These are phyloP conservation scores for Mastomys natalensis DNA, from an alignment of 2,113 vertebrate genomes.

Conservation along the genomic window DNA sequence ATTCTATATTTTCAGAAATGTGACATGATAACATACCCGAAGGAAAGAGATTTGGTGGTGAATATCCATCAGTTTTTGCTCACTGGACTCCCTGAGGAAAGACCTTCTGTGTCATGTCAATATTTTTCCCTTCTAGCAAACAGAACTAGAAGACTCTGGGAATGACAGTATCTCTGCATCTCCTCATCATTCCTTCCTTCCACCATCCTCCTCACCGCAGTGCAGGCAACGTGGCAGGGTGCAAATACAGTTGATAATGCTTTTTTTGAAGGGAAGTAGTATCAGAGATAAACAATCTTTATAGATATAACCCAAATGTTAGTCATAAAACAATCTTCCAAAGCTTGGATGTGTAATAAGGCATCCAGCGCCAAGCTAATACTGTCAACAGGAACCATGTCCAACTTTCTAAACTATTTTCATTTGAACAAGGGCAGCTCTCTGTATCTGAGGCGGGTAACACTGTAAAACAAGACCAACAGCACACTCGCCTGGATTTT, in stretches of 20 bases:
- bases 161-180: conserved; percentile 45
- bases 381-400: conserved; percentile 70
- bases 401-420: conserved; percentile 61
- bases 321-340: conserved; percentile 71
- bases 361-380: conserved; percentile 62
- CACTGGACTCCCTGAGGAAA: conserved; percentile 53
- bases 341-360: conserved; percentile 66
- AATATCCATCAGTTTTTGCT: conserved; percentile 55
- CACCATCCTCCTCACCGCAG: neutral
- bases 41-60: conserved; percentile 62
- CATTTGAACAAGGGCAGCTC: conserved; percentile 35
- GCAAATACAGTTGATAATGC: conserved; percentile 25
- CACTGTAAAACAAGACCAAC: conserved; percentile 4
- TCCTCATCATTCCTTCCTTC: conserved; percentile 42
- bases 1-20: conserved; percentile 77
- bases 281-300: conserved; percentile 72
- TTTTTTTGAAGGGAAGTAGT: conserved; percentile 58
- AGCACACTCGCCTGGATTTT: conserved; percentile 2
- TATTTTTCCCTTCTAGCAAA: conserved; percentile 37
- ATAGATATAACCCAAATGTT: conserved; percentile 73
- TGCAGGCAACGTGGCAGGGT: conserved; percentile 42
- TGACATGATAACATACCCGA: conserved; percentile 62
- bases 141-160: neutral
- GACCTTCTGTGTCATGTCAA: conserved; percentile 59
- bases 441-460: neutral